phyloP scores from a whole-genome alignment of 2,797 vertebrate genomes.

The Leptoclinus maculatus region DNA sequence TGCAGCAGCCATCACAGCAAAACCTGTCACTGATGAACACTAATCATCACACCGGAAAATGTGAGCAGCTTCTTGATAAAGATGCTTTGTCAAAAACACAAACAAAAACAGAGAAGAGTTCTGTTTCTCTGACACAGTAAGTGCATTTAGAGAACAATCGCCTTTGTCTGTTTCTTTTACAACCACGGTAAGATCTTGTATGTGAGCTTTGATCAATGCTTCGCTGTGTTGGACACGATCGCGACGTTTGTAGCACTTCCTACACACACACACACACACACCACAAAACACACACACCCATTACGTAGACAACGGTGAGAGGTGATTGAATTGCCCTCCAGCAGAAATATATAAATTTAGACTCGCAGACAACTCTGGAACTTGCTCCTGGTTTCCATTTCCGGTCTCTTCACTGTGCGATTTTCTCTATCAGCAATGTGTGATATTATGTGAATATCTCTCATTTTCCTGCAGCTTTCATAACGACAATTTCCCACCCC shows the following conservation, averaged over 20 bases:
- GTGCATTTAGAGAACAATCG: constrained; percentile 43
- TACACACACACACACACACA: neutral
- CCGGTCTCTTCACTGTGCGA: constrained; percentile 62
- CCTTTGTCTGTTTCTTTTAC: constrained; percentile 31
- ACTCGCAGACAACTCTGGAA: constrained; percentile 56
- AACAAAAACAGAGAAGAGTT: constrained; percentile 17
- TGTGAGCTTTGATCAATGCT: constrained; percentile 16
- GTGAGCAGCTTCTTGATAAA: constrained; percentile 46
- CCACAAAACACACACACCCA: constrained; percentile 7
- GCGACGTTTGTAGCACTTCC: constrained; percentile 5
- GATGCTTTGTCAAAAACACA: constrained; percentile 35
- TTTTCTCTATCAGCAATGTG: constrained; percentile 62
- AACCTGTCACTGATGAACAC: constrained; percentile 54
- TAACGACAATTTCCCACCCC: constrained; percentile 63
- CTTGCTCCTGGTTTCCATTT: constrained; percentile 73
- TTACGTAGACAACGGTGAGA: constrained; percentile 1
- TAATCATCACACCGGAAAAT: constrained; percentile 49
- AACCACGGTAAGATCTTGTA: constrained; percentile 34
- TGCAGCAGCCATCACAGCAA: constrained; percentile 45
- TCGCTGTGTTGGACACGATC: constrained; percentile 20
- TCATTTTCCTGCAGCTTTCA: constrained; percentile 59
- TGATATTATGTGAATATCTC: constrained; percentile 69
- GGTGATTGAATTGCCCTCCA: constrained; percentile 49
- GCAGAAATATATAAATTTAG: constrained; percentile 64
- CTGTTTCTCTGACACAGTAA: constrained; percentile 36